Evolutionary conservation across 2,113 vertebrate genomes (phyloP).

Genomic region (Indicator indicator): DNA sequence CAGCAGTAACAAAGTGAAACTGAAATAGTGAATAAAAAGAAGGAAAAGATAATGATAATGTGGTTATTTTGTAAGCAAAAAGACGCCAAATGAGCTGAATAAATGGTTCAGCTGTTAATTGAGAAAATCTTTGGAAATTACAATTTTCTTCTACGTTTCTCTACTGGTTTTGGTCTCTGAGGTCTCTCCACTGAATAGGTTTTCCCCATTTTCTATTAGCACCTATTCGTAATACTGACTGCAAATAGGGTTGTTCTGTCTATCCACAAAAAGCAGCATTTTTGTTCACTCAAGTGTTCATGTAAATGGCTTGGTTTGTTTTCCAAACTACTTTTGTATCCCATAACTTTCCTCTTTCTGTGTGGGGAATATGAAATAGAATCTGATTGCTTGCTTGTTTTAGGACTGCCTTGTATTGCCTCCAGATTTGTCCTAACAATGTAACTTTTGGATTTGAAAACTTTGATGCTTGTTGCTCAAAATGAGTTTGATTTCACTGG

Average conservation of each 20-base stretch:
- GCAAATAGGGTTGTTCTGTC: neutral
- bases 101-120: neutral
- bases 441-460: neutral
- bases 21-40: neutral
- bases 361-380: neutral
- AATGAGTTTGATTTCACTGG: neutral
- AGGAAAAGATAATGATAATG: neutral
- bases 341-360: neutral
- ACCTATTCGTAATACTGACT: neutral
- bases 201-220: neutral
- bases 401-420: neutral
- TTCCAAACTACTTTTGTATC: neutral
- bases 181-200: neutral
- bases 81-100: neutral
- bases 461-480: neutral
- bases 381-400: neutral
- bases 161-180: neutral
- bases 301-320: constrained; percentile 10
- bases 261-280: neutral
- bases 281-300: neutral
- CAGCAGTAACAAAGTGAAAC: neutral
- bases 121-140: neutral
- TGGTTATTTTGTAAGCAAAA: constrained; percentile 19
- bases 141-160: neutral
- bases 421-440: neutral